Base-by-base conservation (phyloP, 2,113 vertebrate species). In the Dromaius novaehollandiae region DNA sequence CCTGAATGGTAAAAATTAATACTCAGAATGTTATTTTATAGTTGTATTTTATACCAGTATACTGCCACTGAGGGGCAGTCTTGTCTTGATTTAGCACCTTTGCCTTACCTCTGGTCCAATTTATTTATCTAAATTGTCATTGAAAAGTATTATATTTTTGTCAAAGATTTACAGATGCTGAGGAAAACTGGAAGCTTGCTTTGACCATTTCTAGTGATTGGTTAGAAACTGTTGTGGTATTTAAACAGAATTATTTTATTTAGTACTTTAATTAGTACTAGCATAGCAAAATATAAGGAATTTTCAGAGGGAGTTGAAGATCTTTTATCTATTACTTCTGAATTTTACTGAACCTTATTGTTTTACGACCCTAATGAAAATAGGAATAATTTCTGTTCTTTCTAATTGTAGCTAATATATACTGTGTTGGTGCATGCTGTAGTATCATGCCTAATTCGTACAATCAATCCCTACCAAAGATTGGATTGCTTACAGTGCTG, bases 31-130 rank as follows among this genome's bases (percentile, higher is more conserved):
- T 74, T 21, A 24, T 82, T 85, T 80, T 63, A 16, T 12, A 55
- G 14, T 32, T 71, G 32, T 68, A 55, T 24, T 93, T 88, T 60
- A 24, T 83, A 78, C 89, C 75, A 89, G 24, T 11, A 58, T 55
- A 7, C 8, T 70, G 44, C 97, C 97, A 97, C 97, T 85, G 65
- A 78, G 94, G 69, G 98, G 96, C 92, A 94, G 90, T 96, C 75
- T 95, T 93, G 94, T 25, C 70, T 95, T 95, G 46, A 30, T 42
- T 38, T 84, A 95, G 42, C 21, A 40, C n/a, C 50, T 32, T 65
- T 88, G 36, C 19, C 21, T 58, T 80, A 12, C n/a, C 8, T 48
- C 56, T 69, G 15, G 6, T 63, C 20, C 30, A 13, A 44, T 84
- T 74, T 36, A 56, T 79, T 53, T 48, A 48, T 48, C 26, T 90